These are phyloP conservation scores for Pseudomyrmex dendroicus DNA, from an alignment of 1,140 invertebrate species.

Conservation along the genomic window DNA sequence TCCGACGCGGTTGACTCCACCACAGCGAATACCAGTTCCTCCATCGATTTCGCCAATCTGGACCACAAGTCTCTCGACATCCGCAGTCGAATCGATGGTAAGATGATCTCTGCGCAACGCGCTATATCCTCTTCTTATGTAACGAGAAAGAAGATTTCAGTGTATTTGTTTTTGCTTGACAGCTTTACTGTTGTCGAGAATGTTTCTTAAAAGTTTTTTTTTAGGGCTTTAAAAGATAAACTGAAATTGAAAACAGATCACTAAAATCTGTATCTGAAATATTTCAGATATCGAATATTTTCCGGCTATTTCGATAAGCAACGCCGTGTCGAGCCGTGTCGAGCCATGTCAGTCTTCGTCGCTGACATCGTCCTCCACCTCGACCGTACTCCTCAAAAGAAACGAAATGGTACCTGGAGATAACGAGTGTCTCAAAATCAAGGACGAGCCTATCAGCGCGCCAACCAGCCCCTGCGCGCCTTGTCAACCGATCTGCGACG, in stretches of 20 bases:
- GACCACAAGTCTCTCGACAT: slow-evolving; percentile 74
- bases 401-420: slow-evolving; percentile 69
- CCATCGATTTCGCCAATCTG: slow-evolving; percentile 65
- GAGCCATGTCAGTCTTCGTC: slow-evolving; percentile 76
- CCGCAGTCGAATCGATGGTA: slow-evolving; percentile 79
- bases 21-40: slow-evolving; percentile 61
- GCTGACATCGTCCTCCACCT: slow-evolving; percentile 73
- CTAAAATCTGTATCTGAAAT: too few species aligned
- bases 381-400: slow-evolving; percentile 58
- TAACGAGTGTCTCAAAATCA: slow-evolving; percentile 83
- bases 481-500: slow-evolving; percentile 81
- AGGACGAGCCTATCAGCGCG: slow-evolving; percentile 89
- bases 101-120: background rate
- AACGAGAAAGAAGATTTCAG: background rate
- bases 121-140: background rate
- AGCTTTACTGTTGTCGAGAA: too few species aligned
- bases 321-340: slow-evolving; percentile 82
- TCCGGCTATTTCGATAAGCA: slow-evolving; percentile 89
- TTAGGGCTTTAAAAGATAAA: too few species aligned
- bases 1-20: slow-evolving; percentile 45
- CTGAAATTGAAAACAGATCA: too few species aligned
- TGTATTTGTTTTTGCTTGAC: background rate
- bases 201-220: too few species aligned
- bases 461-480: slow-evolving; percentile 88
- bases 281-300: slow-evolving; percentile 93